A percentile compares a stretch with the other conserved stretches of the same genome.
These are phyloP conservation scores for Megaceryle maxima DNA, from an alignment of 2,113 vertebrate genomes.

Conservation along the genomic window DNA sequence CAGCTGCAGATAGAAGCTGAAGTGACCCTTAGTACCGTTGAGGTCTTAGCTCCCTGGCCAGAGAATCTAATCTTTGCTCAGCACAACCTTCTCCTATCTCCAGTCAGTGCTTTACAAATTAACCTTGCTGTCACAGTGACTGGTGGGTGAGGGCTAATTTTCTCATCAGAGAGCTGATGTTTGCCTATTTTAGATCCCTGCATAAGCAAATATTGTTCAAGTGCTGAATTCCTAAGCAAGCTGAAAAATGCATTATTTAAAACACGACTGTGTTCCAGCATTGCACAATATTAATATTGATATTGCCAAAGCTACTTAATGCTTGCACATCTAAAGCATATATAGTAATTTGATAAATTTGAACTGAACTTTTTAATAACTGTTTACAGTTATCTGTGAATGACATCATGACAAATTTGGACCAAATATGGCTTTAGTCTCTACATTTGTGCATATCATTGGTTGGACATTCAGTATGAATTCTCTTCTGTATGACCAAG, in stretches of 20 bases:
- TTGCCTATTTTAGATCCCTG: constrained; percentile 30
- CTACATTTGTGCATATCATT: neutral
- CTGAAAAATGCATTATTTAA: constrained; percentile 41
- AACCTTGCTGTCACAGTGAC: neutral
- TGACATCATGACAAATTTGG: neutral
- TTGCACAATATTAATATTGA: neutral
- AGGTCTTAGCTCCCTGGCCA: neutral
- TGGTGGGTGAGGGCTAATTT: neutral
- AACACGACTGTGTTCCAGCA: constrained; percentile 8
- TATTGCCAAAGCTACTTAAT: neutral
- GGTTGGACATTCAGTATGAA: neutral
- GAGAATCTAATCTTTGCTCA: neutral
- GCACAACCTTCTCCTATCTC: neutral
- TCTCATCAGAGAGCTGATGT: constrained; percentile 2
- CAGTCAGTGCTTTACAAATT: constrained; percentile 16
- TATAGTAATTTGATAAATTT: constrained; percentile 2
- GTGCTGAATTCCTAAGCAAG: constrained; percentile 31
- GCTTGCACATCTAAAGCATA: neutral
- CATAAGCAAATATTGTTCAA: constrained; percentile 29
- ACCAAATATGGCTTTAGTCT: constrained; percentile 5
- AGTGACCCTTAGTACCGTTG: neutral
- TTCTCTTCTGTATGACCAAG: neutral
- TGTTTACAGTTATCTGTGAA: constrained; percentile 6
- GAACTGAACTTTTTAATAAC: neutral
- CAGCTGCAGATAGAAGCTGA: neutral